Percentiles rank a stretch among this genome's conserved stretches.
phyloP scores from a whole-genome alignment of 2,113 vertebrate genomes.

The Menura novaehollandiae region DNA sequence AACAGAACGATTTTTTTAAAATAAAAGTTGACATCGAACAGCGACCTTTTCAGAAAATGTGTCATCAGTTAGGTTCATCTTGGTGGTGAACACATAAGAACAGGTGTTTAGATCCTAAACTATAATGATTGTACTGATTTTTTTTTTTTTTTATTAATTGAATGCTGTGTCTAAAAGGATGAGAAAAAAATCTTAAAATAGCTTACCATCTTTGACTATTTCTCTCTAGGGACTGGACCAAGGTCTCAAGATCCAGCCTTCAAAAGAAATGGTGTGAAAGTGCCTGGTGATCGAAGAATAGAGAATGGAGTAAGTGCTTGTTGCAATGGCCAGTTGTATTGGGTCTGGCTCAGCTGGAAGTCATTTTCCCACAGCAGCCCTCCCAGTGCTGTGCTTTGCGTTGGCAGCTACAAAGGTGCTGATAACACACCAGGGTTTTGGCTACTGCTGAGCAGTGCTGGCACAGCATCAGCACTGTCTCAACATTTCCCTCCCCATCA shows the following conservation, averaged over 20 bases:
- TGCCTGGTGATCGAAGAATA: slow-evolving; percentile 79
- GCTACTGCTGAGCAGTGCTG: background rate
- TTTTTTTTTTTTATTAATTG: background rate
- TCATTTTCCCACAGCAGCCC: background rate
- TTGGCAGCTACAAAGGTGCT: background rate
- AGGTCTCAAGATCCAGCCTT: slow-evolving; percentile 77
- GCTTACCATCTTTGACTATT: background rate
- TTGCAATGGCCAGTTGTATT: background rate
- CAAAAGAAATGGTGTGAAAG: slow-evolving; percentile 88
- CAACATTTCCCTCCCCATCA: background rate
- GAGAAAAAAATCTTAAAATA: background rate
- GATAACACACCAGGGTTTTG: background rate
- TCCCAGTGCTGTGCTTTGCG: background rate
- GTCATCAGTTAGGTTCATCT: background rate
- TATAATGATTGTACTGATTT: background rate
- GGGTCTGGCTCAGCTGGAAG: background rate
- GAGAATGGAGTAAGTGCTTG: slow-evolving; percentile 90
- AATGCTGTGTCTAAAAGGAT: background rate
- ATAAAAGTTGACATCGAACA: background rate
- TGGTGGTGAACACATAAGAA: background rate
- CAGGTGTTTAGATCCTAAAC: background rate
- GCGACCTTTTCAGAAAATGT: background rate
- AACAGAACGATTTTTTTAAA: background rate
- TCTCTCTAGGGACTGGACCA: slow-evolving; percentile 69
- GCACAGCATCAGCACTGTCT: background rate